Evolutionary conservation across 1,140 invertebrate species (phyloP).

Genomic region (Euschistus heros): DNA sequence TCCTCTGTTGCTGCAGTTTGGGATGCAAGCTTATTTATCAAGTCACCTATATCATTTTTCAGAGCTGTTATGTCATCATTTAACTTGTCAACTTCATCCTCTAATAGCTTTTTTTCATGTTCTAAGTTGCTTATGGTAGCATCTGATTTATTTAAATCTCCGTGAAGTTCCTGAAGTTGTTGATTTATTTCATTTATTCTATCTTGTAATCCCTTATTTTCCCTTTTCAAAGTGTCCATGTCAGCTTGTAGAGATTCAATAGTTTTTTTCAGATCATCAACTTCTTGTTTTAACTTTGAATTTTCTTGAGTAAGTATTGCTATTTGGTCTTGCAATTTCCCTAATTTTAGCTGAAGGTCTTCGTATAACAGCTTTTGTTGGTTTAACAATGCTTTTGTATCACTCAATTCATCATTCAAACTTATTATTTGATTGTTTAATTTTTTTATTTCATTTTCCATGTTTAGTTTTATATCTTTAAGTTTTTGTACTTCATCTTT

Average conservation of each 20-base stretch:
- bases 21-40: not conserved
- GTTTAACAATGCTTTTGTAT: not conserved
- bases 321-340: not conserved
- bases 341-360: not conserved
- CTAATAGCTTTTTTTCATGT: slow-evolving; percentile 10
- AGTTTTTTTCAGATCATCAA: not conserved
- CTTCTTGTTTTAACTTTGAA: not conserved
- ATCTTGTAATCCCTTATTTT: slow-evolving; percentile 1
- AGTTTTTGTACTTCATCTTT: slow-evolving; percentile 7
- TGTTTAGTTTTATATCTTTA: not conserved
- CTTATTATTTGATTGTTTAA: not conserved
- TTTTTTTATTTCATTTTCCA: slow-evolving; percentile 9
- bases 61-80: not conserved
- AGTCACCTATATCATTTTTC: slow-evolving; percentile 2
- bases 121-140: not conserved
- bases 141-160: not conserved
- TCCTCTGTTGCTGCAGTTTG: slow-evolving; percentile 12
- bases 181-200: slow-evolving; percentile 8
- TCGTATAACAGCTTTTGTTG: not conserved
- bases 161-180: not conserved
- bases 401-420: not conserved
- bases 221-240: not conserved
- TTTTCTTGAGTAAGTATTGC: not conserved
- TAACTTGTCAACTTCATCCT: not conserved
- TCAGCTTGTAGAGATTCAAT: slow-evolving; percentile 1